phyloP scores from a whole-genome alignment of 2,797 vertebrate species.

The Buphagus erythrorhynchus region DNA sequence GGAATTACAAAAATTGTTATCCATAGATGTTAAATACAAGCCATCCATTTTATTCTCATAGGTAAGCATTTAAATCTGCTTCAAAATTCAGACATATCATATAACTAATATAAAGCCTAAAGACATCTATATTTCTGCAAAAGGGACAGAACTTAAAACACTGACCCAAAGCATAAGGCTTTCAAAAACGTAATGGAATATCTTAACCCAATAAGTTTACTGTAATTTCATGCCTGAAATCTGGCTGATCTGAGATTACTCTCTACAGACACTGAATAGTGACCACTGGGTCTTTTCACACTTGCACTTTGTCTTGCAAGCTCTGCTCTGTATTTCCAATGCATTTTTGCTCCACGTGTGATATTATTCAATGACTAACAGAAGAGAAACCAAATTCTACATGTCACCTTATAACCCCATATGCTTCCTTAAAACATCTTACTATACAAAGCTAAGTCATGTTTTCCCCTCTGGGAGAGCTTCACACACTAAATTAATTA shows the following conservation, averaged over 20 bases:
- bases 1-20: neutral
- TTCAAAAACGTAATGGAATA: neutral
- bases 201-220: neutral
- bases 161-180: neutral
- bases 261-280: neutral
- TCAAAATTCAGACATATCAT: neutral
- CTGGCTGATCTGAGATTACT: neutral
- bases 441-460: neutral
- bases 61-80: neutral
- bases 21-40: neutral
- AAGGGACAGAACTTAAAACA: neutral
- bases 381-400: neutral
- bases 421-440: neutral
- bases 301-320: neutral
- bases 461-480: neutral
- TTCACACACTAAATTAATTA: neutral
- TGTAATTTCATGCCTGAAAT: neutral
- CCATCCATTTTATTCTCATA: neutral
- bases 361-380: neutral
- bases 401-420: neutral
- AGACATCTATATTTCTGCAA: neutral
- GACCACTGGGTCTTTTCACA: neutral
- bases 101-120: neutral
- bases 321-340: neutral
- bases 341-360: neutral